phyloP scores from a whole-genome alignment of 2,113 vertebrate species.

The Tor tambroides region DNA sequence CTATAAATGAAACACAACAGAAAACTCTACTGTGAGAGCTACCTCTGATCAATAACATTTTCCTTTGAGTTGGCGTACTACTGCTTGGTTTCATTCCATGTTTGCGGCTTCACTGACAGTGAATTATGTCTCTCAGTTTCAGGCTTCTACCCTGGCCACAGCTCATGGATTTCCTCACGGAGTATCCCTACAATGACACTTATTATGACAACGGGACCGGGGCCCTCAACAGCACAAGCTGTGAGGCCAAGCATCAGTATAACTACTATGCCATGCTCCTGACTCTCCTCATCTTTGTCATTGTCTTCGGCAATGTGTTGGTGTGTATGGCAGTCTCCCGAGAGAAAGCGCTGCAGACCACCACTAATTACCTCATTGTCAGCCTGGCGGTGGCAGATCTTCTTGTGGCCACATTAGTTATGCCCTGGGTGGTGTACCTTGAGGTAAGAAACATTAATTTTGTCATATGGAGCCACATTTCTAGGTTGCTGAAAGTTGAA shows the following conservation, averaged over 20 bases:
- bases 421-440: constrained; percentile 93
- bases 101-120: background rate
- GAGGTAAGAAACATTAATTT: constrained; percentile 49
- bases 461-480: constrained; percentile 2
- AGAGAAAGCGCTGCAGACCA: constrained; percentile 96
- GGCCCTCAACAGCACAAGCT: constrained; percentile 80
- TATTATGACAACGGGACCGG: constrained; percentile 83
- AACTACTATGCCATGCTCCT: constrained; percentile 98
- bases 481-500: background rate
- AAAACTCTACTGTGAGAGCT: background rate
- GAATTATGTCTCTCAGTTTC: constrained; percentile 50
- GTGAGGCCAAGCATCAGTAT: constrained; percentile 81
- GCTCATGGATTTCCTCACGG: constrained; percentile 92
- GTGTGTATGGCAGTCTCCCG: constrained; percentile 96
- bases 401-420: constrained; percentile 92
- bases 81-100: background rate
- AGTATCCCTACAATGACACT: constrained; percentile 86
- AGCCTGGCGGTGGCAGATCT: constrained; percentile 96
- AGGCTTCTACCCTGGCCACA: constrained; percentile 72
- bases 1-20: background rate
- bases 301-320: constrained; percentile 96
- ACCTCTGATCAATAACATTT: background rate
- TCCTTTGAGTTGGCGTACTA: background rate
- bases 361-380: constrained; percentile 98
- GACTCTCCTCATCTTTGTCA: constrained; percentile 95